Base-by-base conservation (phyloP, 2,797 vertebrate species). In the Chromis chromis region DNA sequence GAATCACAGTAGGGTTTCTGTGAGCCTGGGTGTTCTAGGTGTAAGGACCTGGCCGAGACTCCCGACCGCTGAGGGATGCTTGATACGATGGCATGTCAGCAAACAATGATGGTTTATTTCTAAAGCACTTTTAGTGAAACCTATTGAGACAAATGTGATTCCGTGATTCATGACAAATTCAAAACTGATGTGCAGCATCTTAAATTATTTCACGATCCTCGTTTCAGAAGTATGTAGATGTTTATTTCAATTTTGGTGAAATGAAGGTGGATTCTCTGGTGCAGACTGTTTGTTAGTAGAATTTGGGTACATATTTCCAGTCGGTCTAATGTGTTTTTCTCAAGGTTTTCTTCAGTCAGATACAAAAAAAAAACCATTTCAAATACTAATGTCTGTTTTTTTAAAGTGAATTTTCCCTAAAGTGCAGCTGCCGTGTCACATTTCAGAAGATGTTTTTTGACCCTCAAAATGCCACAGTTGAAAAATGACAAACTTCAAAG, bases 91-190 rank as follows among this genome's bases (percentile, higher is more conserved):
- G 24, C 25, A 68, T 2, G 3, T 24, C 7, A 39, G 53, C 44
- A 71, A 73, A 57, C 13, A 71, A 57, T 57, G 31, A 65, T 50
- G 17, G 25, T 19, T 58, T 64, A 62, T 64, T 70, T 74, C 53
- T 59, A 16, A 72, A 52, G 33, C 25, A 60, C 24, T 4, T 60
- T 49, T 11, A 28, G 1, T n/a, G 42, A 1, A 49, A 65, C 46
- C 8, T 10, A n/a, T 8, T 22, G 3, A 36, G 22, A 22, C 13
- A 17, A 16, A 36, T 62, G 53, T 21, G 39, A n/a, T 33, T 12
- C 10, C 33, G 50, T 31, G 25, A 17, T 16, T 27, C 16, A 36
- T 4, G 12, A 14, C 50, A 25, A 31, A 56, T 36, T 74, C 0
- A 53, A 60, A 49, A 9, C 9, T 36, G 33, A 36, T 36, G 33